These are phyloP conservation scores for Fopius arisanus DNA, from an alignment of 1,140 invertebrate genomes.

Conservation along the genomic window DNA sequence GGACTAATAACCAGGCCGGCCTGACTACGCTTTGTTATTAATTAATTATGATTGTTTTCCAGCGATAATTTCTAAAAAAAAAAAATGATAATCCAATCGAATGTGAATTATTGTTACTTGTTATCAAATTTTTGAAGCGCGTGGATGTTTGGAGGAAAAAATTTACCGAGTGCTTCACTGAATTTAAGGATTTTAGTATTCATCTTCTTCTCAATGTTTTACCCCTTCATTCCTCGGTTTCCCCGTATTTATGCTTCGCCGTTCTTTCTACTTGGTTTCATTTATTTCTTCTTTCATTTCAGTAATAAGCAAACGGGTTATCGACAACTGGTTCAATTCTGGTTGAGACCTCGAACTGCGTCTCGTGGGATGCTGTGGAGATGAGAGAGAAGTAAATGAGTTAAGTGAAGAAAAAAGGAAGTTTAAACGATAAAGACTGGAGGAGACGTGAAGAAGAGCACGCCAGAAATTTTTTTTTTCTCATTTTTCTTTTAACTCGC, in stretches of 20 bases:
- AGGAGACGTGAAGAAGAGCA: not conserved
- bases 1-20: too few species aligned
- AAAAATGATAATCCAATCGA: too few species aligned
- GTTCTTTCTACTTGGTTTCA: not conserved
- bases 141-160: too few species aligned
- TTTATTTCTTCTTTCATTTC: constrained; percentile 13
- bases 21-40: too few species aligned
- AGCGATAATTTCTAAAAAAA: too few species aligned
- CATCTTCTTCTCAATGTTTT: too few species aligned
- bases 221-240: not conserved
- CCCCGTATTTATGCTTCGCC: not conserved
- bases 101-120: too few species aligned
- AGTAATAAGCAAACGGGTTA: constrained; percentile 23
- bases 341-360: constrained; percentile 7
- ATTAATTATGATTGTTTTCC: too few species aligned
- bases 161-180: not conserved
- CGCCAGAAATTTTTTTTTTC: not conserved
- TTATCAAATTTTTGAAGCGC: too few species aligned
- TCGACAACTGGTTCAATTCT: constrained; percentile 28
- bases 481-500: not conserved
- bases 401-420: not conserved
- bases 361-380: not conserved
- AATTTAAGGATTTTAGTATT: not conserved
- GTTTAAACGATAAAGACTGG: not conserved
- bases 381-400: not conserved